These are phyloP conservation scores for Nebria ingens DNA, from an alignment of 1,140 invertebrate genomes.

Conservation along the genomic window DNA sequence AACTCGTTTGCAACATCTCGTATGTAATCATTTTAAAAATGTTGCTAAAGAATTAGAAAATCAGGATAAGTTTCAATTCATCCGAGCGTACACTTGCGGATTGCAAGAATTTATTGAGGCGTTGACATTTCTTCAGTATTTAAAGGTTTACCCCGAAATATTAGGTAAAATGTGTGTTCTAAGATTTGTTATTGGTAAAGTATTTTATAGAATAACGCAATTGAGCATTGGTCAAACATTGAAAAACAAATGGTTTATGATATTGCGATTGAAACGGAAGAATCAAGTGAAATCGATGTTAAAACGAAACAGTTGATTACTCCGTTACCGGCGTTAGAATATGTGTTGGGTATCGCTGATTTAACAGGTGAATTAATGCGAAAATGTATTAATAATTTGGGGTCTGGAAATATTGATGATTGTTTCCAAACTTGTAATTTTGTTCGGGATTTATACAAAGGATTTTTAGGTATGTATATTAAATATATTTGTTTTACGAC, in stretches of 20 bases:
- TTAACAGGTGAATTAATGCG: conserved; percentile 86
- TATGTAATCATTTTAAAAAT: conserved; percentile 47
- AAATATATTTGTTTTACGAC: conserved; percentile 9
- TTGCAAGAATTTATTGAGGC: conserved; percentile 86
- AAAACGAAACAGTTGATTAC: conserved; percentile 18
- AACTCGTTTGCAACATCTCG: conserved; percentile 47
- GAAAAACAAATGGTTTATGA: conserved; percentile 35
- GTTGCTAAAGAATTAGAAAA: conserved; percentile 63
- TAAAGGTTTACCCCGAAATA: no score
- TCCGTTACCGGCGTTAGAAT: conserved; percentile 52
- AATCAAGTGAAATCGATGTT: conserved; percentile 13
- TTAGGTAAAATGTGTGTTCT: no score
- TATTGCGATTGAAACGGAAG: conserved; percentile 16
- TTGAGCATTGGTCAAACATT: conserved; percentile 37
- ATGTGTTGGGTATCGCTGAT: conserved; percentile 77
- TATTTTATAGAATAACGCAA: conserved; percentile 26
- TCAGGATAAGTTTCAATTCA: conserved; percentile 63
- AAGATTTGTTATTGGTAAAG: neutral
- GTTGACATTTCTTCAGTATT: conserved; percentile 60
- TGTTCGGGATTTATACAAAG: conserved; percentile 60
- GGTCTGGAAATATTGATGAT: conserved; percentile 61
- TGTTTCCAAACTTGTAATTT: conserved; percentile 64
- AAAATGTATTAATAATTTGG: conserved; percentile 73
- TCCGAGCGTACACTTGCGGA: conserved; percentile 62
- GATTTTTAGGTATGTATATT: conserved; percentile 46